phyloP scores from a whole-genome alignment of 2,797 vertebrate genomes.

The Eurystomus glaucurus region DNA sequence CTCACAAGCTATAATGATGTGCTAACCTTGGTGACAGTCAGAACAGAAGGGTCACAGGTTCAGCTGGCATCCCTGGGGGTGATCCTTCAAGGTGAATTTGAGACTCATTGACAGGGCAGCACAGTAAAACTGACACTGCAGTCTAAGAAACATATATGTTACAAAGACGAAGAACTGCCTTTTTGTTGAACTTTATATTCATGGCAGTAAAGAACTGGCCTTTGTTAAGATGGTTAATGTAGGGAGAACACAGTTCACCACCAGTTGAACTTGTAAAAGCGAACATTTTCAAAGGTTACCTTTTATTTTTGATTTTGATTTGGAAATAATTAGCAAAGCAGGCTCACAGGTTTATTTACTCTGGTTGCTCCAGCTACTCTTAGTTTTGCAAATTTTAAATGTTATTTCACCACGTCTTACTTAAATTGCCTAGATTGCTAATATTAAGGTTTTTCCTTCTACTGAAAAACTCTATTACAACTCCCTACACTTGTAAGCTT shows the following conservation, averaged over 20 bases:
- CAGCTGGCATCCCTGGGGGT: conserved; percentile 34
- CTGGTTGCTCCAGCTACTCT: background rate
- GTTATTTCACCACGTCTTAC: background rate
- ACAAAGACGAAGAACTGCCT: conserved; percentile 1
- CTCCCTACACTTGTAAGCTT: conserved; percentile 5
- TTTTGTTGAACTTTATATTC: conserved; percentile 1
- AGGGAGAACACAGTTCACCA: background rate
- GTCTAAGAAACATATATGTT: background rate
- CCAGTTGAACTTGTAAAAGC: background rate
- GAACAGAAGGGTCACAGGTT: conserved; percentile 45
- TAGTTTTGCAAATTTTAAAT: background rate
- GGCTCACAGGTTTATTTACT: background rate
- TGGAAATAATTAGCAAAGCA: background rate
- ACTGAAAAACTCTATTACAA: background rate
- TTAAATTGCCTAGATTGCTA: background rate
- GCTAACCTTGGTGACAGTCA: conserved; percentile 53
- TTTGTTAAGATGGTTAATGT: background rate
- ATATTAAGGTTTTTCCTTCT: background rate
- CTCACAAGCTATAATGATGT: conserved; percentile 20
- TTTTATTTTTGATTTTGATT: conserved; percentile 22
- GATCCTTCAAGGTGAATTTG: conserved; percentile 44
- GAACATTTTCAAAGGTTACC: background rate
- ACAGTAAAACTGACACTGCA: conserved; percentile 23
- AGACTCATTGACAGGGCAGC: conserved; percentile 27
- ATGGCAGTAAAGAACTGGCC: background rate